phyloP scores from a whole-genome alignment of 2,113 vertebrate species.

The Raphicerus campestris region DNA sequence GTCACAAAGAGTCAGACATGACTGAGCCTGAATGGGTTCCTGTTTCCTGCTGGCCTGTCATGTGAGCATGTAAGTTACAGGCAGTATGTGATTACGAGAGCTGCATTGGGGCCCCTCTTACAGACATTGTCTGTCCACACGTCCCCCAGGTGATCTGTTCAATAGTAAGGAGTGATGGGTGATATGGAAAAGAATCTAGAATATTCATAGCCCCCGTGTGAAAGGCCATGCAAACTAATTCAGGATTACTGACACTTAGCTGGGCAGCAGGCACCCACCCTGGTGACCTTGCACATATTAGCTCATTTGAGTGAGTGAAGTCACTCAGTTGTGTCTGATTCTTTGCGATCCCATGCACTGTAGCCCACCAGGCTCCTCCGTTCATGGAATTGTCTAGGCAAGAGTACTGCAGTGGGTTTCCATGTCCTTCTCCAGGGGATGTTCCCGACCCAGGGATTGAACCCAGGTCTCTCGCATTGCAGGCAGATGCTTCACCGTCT shows the following conservation, averaged over 20 bases:
- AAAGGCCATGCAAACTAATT: background rate
- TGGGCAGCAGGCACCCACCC: too few species aligned
- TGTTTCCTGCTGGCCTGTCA: background rate
- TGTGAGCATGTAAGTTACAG: fast-evolving
- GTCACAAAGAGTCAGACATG: background rate
- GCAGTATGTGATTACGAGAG: fast-evolving
- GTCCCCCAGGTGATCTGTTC: fast-evolving
- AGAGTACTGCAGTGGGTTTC: background rate
- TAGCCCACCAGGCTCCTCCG: background rate
- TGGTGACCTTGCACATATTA: fast-evolving
- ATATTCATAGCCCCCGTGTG: background rate
- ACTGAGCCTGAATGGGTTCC: background rate
- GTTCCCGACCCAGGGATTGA: background rate
- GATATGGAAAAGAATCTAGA: background rate
- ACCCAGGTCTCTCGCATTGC: background rate
- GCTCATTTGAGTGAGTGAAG: background rate
- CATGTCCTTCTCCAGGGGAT: background rate
- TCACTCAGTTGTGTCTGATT: background rate
- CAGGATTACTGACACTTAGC: background rate
- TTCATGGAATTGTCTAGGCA: background rate
- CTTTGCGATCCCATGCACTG: background rate
- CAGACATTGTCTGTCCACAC: fast-evolving
- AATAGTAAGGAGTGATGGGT: too few species aligned
- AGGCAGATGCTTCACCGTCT: background rate
- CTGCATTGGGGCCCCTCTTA: too few species aligned